Evolutionary conservation across 2,888 invertebrate species (phyloP), one percentile per base, ranked within the genome.

Genomic region (Plagodis pulveraria): DNA sequence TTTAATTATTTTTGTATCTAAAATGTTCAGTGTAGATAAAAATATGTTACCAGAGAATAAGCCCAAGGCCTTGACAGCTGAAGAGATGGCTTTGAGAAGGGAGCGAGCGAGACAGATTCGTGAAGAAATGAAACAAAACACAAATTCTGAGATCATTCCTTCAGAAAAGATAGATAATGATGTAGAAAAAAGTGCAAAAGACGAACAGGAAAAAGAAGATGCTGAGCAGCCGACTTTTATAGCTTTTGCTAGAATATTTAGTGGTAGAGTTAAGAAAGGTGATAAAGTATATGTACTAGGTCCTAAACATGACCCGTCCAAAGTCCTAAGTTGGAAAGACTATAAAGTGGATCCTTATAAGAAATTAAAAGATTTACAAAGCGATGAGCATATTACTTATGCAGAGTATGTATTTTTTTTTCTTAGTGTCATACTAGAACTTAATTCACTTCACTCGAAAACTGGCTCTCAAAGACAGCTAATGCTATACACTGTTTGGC

Each of bases 181-280:
- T 52, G 62, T 65, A 53, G 83, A 86, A 66, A 84, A 89, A 43
- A 72, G 76, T 56, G 79, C 78, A 53, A 91, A 93, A 59, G 94
- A 95, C 50, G 75, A 77, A 62, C 68, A 56, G 59, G 79, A 81
- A 55, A 76, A 77, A 56, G 84, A 82, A 64, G 81, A 89, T 44
- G 67, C 77, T 33, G 94, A 95, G 49, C 91, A 94, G 50, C 94
- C 95, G 62, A 95, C 94, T 44, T 96, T 99, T 78, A 94, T 99
- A 66, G 99, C 98, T 0, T 98, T 99, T 90, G 98, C 98, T 12
- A 94, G 99, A 76, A 94, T 99, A 40, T 99, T 97, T 83, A 98
- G 98, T 82, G 99, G 99, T 4, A 96, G 94, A 54, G 83, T 99
- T 40, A 95, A 84, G 67, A 94, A 93, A 71, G 98, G 98, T 6